Evolutionary conservation across 1,140 invertebrate species (phyloP).

Genomic region (Cephus cinctus): DNA sequence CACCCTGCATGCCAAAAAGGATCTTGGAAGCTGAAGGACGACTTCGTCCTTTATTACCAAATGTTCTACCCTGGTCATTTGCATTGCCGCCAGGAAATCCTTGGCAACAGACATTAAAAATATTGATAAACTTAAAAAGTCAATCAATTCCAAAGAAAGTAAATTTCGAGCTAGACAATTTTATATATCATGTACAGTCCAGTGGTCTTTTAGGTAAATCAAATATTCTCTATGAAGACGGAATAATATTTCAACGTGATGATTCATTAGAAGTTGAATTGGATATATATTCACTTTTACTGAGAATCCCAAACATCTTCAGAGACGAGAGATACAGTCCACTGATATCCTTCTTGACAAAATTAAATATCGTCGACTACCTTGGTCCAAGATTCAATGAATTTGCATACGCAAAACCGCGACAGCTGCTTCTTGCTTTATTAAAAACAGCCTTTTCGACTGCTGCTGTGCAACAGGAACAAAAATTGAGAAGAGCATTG

Average conservation of each 20-base stretch:
- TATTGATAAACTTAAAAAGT: conserved; percentile 9
- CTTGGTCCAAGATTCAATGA: conserved; percentile 16
- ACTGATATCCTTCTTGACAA: conserved; percentile 12
- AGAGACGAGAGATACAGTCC: conserved; percentile 12
- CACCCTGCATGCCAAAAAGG: conserved; percentile 6
- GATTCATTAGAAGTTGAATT: conserved; percentile 14
- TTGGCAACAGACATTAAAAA: conserved; percentile 1
- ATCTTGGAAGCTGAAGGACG: conserved; percentile 5
- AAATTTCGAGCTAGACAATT: conserved; percentile 9
- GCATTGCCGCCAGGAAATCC: conserved; percentile 9
- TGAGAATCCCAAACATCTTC: conserved; percentile 10
- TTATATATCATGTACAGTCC: conserved; percentile 10
- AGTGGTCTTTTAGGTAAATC: not conserved
- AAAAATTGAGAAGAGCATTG: not conserved
- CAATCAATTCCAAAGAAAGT: not conserved
- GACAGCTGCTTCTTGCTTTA: conserved; percentile 7
- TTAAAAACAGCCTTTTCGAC: conserved; percentile 7
- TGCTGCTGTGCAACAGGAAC: conserved; percentile 6
- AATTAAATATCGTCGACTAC: conserved; percentile 9
- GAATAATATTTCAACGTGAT: conserved; percentile 13
- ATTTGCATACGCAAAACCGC: conserved; percentile 12
- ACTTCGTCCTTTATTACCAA: not conserved
- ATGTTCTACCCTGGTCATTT: conserved; percentile 14
- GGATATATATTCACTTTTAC: conserved; percentile 14
- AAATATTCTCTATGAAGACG: conserved; percentile 6